These are phyloP conservation scores for Xanthorhoe designata DNA, from an alignment of 2,888 invertebrate genomes.

Conservation along the genomic window DNA sequence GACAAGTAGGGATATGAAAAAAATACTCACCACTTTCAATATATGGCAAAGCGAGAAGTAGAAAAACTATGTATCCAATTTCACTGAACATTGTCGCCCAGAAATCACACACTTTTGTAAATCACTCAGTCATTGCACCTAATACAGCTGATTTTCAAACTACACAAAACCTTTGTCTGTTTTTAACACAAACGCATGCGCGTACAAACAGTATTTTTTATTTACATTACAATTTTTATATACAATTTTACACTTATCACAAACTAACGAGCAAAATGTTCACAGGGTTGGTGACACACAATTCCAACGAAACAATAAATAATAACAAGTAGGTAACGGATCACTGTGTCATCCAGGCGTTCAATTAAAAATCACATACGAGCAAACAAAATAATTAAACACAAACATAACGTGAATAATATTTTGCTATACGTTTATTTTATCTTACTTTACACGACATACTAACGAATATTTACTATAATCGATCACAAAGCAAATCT, in stretches of 20 bases:
- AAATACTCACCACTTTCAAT: constrained; percentile 89
- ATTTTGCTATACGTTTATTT: constrained; percentile 38
- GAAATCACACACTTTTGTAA: constrained; percentile 75
- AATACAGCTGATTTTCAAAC: constrained; percentile 85
- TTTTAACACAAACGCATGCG: constrained; percentile 85
- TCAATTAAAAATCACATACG: constrained; percentile 32
- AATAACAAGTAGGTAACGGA: constrained; percentile 67
- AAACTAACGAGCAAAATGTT: constrained; percentile 53
- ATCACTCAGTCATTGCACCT: constrained; percentile 85
- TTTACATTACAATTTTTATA: constrained; percentile 79
- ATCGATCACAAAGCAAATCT: constrained; percentile 50
- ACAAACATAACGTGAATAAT: constrained; percentile 36
- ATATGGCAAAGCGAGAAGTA: constrained; percentile 88
- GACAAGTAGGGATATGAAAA: constrained; percentile 36
- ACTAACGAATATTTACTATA: constrained; percentile 46
- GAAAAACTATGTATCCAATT: constrained; percentile 88
- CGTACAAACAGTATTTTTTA: constrained; percentile 82
- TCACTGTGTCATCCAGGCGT: constrained; percentile 45
- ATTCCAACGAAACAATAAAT: constrained; percentile 68
- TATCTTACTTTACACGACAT: constrained; percentile 53
- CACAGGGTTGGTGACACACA: constrained; percentile 56
- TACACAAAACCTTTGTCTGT: constrained; percentile 87
- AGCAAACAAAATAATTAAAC: constrained; percentile 43
- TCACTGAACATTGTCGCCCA: constrained; percentile 87
- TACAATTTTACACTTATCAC: constrained; percentile 56